phyloP scores from a whole-genome alignment of 1,140 invertebrate species.

The Cherax destructor region DNA sequence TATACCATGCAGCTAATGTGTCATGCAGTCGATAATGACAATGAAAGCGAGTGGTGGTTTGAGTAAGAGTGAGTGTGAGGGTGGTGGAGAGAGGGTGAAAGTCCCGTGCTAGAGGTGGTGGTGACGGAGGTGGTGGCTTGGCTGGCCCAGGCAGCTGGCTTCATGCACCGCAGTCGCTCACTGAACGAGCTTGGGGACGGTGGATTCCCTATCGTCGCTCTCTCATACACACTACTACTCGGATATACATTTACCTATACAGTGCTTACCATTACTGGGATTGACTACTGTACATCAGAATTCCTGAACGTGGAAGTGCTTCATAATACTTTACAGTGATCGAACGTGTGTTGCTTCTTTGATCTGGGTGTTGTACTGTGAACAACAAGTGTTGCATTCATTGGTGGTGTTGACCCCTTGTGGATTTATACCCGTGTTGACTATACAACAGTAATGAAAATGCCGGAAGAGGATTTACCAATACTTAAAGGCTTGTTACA shows the following conservation, averaged over 20 bases:
- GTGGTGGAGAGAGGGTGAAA: conserved; percentile 56
- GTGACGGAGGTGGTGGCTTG: conserved; percentile 37
- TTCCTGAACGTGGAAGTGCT: conserved; percentile 44
- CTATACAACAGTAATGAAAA: conserved; percentile 64
- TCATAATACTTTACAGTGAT: conserved; percentile 32
- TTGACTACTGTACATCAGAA: conserved; percentile 17
- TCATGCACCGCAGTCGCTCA: conserved; percentile 63
- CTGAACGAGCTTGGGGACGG: conserved; percentile 47
- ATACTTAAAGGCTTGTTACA: conserved; percentile 65
- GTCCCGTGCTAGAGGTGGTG: conserved; percentile 45
- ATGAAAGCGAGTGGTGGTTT: conserved; percentile 58
- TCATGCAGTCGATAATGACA: conserved; percentile 62
- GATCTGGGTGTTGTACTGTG: conserved; percentile 21
- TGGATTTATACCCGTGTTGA: conserved; percentile 13
- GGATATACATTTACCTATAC: conserved; percentile 27
- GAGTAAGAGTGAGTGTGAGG: conserved; percentile 58
- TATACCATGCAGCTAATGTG: conserved; percentile 29
- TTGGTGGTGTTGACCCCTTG: conserved; percentile 26
- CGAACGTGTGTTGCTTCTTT: conserved; percentile 21
- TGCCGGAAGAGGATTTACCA: conserved; percentile 65
- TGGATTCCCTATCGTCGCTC: conserved; percentile 12
- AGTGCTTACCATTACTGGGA: conserved; percentile 3
- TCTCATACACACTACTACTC: conserved; percentile 26
- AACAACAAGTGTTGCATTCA: background rate
- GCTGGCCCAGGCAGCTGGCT: conserved; percentile 50